Evolutionary conservation across 37 sponge, comb jelly and placozoan genomes (phyloP).

Genomic region (Tethya wilhelma): DNA sequence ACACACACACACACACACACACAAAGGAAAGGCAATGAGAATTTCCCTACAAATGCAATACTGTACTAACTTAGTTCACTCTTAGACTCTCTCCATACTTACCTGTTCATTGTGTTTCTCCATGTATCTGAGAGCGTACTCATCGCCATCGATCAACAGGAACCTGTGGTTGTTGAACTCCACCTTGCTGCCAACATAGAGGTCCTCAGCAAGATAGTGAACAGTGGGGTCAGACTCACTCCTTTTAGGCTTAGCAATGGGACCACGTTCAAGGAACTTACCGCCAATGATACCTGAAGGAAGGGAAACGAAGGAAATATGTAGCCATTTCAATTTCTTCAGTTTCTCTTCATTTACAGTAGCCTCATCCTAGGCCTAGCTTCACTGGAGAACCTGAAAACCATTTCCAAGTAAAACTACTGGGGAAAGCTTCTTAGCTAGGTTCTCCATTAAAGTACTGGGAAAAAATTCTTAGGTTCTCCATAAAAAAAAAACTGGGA

Average conservation of each 20-base stretch:
- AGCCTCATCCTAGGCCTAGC: neutral
- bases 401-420: too few species aligned
- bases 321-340: too few species aligned
- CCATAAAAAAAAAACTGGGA: too few species aligned
- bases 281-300: conserved; percentile 89
- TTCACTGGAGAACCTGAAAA: too few species aligned
- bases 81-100: neutral
- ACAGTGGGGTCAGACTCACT: conserved; percentile 35
- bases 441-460: too few species aligned
- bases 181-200: conserved; percentile 84
- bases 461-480: neutral
- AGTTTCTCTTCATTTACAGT: neutral
- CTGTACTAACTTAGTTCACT: neutral
- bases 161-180: conserved; percentile 86
- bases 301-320: neutral
- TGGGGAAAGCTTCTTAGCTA: too few species aligned
- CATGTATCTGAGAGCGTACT: conserved; percentile 96
- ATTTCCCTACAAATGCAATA: neutral
- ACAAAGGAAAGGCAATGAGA: too few species aligned
- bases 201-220: conserved; percentile 83
- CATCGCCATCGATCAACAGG: conserved; percentile 90
- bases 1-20: too few species aligned
- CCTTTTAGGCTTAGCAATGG: conserved; percentile 59
- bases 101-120: conserved; percentile 77
- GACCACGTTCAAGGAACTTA: conserved; percentile 86